Conservation (phyloP, 2,113 vertebrate genomes). For the Tychaedon coryphoeus region DNA sequence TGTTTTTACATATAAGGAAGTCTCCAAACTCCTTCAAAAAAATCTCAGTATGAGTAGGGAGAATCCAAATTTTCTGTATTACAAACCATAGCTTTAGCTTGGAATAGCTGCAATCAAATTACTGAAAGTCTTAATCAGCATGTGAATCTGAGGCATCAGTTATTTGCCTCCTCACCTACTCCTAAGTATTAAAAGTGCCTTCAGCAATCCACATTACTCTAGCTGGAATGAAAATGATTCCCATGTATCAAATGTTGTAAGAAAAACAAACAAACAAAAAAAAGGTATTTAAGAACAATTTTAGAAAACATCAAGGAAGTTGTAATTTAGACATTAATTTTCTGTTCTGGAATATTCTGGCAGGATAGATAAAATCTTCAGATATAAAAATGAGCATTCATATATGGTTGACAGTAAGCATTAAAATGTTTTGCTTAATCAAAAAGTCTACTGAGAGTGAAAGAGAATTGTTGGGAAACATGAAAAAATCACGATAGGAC, state of each 20-base stretch:
- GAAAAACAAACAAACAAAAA: not conserved
- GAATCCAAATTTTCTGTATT: not conserved
- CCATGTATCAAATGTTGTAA: not conserved
- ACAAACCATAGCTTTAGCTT: not conserved
- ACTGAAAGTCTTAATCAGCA: not conserved
- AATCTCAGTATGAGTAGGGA: fast-evolving
- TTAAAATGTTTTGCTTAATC: not conserved
- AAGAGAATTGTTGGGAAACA: not conserved
- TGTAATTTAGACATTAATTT: not conserved
- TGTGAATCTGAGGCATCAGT: not conserved
- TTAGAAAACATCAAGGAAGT: not conserved
- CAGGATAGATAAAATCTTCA: not conserved
- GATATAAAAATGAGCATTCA: not conserved
- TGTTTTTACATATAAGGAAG: not conserved
- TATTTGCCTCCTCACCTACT: not conserved
- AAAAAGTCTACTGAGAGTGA: not conserved
- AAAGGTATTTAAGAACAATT: not conserved
- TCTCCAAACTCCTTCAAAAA: not conserved
- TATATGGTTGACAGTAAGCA: not conserved
- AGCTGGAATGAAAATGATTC: not conserved
- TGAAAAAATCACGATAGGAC: not conserved
- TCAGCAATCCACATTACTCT: not conserved
- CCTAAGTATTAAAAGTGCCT: not conserved
- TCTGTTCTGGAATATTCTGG: not conserved
- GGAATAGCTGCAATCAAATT: not conserved